phyloP scores from a whole-genome alignment of 2,888 invertebrate species.

The Hirtodrosophila confusa region DNA sequence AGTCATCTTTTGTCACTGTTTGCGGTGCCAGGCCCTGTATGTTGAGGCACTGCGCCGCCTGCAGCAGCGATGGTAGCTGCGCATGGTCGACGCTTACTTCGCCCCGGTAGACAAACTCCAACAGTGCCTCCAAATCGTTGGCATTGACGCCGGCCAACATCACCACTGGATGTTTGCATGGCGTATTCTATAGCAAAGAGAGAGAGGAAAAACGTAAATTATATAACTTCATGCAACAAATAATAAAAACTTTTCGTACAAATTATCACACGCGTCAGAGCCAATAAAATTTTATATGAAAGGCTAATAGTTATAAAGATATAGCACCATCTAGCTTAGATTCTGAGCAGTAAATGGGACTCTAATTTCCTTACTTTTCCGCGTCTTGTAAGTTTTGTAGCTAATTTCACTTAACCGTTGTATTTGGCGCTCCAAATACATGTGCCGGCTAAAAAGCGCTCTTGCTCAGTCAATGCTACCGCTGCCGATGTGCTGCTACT shows the following conservation, averaged over 20 bases:
- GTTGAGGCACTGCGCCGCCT: conserved; percentile 87
- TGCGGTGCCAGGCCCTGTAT: conserved; percentile 87
- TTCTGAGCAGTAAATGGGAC: too few species aligned
- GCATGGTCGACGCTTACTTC: conserved; percentile 87
- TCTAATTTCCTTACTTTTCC: too few species aligned
- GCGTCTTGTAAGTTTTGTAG: neutral
- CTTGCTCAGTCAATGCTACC: conserved; percentile 32
- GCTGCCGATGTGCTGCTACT: conserved; percentile 31
- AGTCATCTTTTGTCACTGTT: conserved; percentile 84
- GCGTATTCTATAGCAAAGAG: conserved; percentile 85
- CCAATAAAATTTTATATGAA: too few species aligned
- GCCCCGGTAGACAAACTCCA: conserved; percentile 87
- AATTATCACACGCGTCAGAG: too few species aligned
- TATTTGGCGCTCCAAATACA: conserved; percentile 50
- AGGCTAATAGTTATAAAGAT: too few species aligned
- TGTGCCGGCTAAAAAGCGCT: conserved; percentile 42
- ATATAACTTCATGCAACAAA: neutral
- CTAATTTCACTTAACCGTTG: conserved; percentile 26
- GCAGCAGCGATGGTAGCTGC: conserved; percentile 86
- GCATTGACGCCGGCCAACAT: conserved; percentile 87
- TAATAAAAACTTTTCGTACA: too few species aligned
- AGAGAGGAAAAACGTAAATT: conserved; percentile 12
- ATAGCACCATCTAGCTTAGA: too few species aligned
- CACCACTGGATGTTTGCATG: conserved; percentile 88
- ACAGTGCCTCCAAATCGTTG: conserved; percentile 86